Base-by-base conservation (phyloP, 2,113 vertebrate genomes). In the Corvus hawaiiensis region DNA sequence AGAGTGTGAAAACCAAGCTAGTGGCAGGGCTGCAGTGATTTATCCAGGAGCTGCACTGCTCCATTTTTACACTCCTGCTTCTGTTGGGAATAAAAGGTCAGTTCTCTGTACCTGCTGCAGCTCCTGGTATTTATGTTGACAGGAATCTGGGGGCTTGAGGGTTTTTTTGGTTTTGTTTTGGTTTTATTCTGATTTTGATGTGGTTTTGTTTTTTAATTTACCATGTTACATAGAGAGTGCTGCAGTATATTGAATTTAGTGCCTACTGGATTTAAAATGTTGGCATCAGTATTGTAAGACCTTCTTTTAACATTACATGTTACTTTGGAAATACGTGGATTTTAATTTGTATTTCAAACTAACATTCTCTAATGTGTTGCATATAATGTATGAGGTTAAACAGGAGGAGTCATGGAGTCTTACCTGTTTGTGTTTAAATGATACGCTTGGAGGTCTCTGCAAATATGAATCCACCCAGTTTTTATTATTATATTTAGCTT, bases 251-350 rank as follows among this genome's bases (percentile, higher is more conserved):
- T 75, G 52, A 93, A 74, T 68, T 81, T 94, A 93, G 92, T 96
- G 96, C 96, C 96, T 96, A 90, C 72, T 94, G 88, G 72, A 94
- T 90, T 94, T 81, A 75, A 67, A 54, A 73, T 80, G 49, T 93
- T 90, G 96, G 93, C 67, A 74, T 93, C 89, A 83, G 89, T 95
- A 77, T 94, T 91, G 58, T 88, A 82, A 83, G 75, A 83, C 71
- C 77, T 91, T 72, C 73, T 93, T 89, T 86, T 54, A 63, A 22
- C 35, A 64, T 44, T 32, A 12, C 52, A 30, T 1, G 0, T 88
- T 86, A 33, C 55, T 86, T 86, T 78, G 61, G 55, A 77, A 90
- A 46, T 78, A 41, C 0, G 7, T 61, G 66, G 41, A 48, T 66
- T 93, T 86, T 63, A 69, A 55, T 55, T 90, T 80, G 4, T 69